These are phyloP conservation scores for Apodemus agrarius DNA, from an alignment of 2,797 vertebrate genomes.

Conservation along the genomic window DNA sequence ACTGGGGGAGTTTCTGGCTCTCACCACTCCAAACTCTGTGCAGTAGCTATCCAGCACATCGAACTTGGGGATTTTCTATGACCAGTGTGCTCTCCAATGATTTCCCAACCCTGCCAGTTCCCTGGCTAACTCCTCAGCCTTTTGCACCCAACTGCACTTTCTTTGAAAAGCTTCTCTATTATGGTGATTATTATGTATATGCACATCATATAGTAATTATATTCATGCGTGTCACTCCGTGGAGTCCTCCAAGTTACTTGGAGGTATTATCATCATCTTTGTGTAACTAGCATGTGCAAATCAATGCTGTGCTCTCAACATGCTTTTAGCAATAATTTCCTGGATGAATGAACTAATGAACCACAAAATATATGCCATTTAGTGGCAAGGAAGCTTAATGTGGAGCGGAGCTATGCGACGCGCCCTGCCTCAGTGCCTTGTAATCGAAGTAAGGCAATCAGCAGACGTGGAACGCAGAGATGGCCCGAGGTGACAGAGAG, in stretches of 20 bases:
- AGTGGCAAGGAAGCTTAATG: constrained; percentile 53
- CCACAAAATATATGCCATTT: constrained; percentile 61
- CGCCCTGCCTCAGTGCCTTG: constrained; percentile 59
- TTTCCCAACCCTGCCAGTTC: background rate
- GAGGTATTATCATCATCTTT: constrained; percentile 57
- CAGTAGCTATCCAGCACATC: background rate
- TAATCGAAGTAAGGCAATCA: constrained; percentile 33
- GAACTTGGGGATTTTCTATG: background rate
- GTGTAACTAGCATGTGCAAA: constrained; percentile 55
- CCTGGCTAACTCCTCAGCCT: background rate
- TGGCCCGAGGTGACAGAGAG: constrained; percentile 57
- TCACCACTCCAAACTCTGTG: background rate
- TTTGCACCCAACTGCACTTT: background rate
- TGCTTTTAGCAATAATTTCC: constrained; percentile 63
- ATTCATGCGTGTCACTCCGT: background rate
- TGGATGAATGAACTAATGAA: constrained; percentile 74
- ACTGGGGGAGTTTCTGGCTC: background rate
- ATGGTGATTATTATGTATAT: constrained; percentile 7
- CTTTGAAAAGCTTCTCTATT: background rate
- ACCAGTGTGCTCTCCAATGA: background rate
- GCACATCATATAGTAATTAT: constrained; percentile 26
- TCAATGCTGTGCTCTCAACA: constrained; percentile 61
- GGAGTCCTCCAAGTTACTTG: constrained; percentile 7
- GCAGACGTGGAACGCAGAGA: background rate
- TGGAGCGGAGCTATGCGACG: background rate